Percentiles rank a stretch among this genome's conserved stretches.
Evolutionary conservation across 2,888 invertebrate species (phyloP).

Genomic region (Capitulum mitella): DNA sequence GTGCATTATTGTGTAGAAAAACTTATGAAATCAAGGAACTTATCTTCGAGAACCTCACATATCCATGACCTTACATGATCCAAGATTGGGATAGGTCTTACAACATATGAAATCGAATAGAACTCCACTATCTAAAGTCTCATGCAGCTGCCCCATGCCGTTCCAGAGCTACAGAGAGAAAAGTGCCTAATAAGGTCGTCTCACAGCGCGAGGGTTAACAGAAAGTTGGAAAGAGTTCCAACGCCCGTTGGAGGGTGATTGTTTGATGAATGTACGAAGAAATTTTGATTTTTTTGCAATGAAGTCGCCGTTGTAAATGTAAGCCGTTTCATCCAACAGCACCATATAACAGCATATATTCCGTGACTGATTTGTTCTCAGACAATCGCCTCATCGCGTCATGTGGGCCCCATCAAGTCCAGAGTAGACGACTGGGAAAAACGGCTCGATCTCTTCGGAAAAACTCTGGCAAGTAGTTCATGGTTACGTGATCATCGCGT

Average conservation of each 20-base stretch:
- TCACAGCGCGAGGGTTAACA: background rate
- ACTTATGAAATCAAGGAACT: too few relatives aligned
- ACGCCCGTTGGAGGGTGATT: background rate
- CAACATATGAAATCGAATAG: too few relatives aligned
- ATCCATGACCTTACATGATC: too few relatives aligned
- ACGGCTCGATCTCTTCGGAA: background rate
- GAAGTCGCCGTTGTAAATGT: too few relatives aligned
- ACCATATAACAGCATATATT: background rate
- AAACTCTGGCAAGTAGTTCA: background rate
- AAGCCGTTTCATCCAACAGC: background rate
- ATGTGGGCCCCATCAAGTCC: background rate
- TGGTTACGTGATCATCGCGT: too few relatives aligned
- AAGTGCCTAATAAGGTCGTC: too few relatives aligned
- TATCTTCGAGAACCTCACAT: too few relatives aligned
- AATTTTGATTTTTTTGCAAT: background rate
- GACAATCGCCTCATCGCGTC: background rate
- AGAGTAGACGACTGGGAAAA: conserved; percentile 3
- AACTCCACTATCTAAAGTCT: too few relatives aligned
- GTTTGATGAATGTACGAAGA: background rate
- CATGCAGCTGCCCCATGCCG: too few relatives aligned
- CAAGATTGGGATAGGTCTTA: too few relatives aligned
- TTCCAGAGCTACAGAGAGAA: too few relatives aligned
- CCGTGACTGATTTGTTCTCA: background rate
- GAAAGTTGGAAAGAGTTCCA: background rate
- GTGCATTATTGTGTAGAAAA: too few relatives aligned